Conservation (phyloP, 64 coral and sea anemone species). For the Orbicella faveolata region DNA sequence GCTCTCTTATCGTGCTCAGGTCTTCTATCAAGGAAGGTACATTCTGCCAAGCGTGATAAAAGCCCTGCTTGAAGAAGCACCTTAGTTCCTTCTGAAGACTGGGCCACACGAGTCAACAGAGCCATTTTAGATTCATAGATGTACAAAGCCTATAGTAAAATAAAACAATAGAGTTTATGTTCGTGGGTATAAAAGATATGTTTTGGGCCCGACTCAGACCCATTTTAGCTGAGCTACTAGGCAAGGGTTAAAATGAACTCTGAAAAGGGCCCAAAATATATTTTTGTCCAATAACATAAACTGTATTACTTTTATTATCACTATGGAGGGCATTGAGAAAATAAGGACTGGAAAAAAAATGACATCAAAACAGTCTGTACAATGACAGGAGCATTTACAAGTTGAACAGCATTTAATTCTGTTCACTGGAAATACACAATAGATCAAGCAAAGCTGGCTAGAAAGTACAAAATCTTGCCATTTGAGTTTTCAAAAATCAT, state of each 20-base stretch:
- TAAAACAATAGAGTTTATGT: neutral
- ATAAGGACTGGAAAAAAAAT: no score
- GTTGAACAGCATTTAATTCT: no score
- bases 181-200: neutral
- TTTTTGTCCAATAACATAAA: neutral
- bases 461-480: no score
- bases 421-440: no score
- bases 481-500: no score
- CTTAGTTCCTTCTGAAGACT: constrained; percentile 82
- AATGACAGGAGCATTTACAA: no score
- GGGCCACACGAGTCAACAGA: constrained; percentile 78
- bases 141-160: constrained; percentile 57
- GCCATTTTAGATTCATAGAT: constrained; percentile 99
- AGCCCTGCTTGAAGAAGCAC: constrained; percentile 85
- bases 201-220: no score
- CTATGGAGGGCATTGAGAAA: no score
- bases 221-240: no score
- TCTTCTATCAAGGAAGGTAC: constrained; percentile 72
- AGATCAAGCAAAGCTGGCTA: no score
- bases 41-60: constrained; percentile 82
- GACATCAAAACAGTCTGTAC: no score
- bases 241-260: neutral
- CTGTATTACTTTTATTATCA: neutral
- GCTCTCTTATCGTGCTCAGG: constrained; percentile 51
- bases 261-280: neutral